Evolutionary conservation across 2,113 vertebrate genomes (phyloP), one percentile per base, ranked within the genome.

Genomic region (Onychorhynchus coronatus): DNA sequence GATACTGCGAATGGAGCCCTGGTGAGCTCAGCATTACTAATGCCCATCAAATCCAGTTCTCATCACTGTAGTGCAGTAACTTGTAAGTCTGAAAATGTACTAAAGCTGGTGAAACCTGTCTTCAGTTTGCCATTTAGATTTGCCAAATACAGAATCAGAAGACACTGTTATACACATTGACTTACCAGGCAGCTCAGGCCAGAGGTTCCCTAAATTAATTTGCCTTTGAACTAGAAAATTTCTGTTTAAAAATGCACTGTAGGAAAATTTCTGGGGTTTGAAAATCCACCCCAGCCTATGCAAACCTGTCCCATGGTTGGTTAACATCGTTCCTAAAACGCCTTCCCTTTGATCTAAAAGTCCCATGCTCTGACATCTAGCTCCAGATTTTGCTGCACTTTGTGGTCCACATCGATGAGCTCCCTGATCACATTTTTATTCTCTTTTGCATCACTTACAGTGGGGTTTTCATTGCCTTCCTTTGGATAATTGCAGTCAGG

Each of bases 1-100:
- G 84, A 55, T 37, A 44, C 22, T 31, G 70, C 52, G 35, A 55
- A 41, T 2, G 53, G 59, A 93, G 59, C 55, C 1, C 3, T 77
- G 56, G 63, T 94, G 74, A 94, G 78, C 92, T 96, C 94, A 96
- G 89, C 88, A 90, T 95, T 91, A 91, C 55, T 93, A 90, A 96
- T 74, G 33, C 88, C 80, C 87, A 88, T 92, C 86, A 84, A 76
- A 92, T 78, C 79, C 74, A 50, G 79, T 96, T 96, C 91, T 95
- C 92, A 82, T 92, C 88, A 89, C 56, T 46, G 37, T 39, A 71
- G 23, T 50, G 49, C 3, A 1, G 41, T 49, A 92, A 91, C 66
- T 75, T 75, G 61, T 61, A 92, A 84, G 81, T 83, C 72, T 68
- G 59, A 83, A 52, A 72, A 76, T 31, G 37, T 61, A 56, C 39